phyloP scores from a whole-genome alignment of 2,797 vertebrate genomes.

The Clarias fuscus region DNA sequence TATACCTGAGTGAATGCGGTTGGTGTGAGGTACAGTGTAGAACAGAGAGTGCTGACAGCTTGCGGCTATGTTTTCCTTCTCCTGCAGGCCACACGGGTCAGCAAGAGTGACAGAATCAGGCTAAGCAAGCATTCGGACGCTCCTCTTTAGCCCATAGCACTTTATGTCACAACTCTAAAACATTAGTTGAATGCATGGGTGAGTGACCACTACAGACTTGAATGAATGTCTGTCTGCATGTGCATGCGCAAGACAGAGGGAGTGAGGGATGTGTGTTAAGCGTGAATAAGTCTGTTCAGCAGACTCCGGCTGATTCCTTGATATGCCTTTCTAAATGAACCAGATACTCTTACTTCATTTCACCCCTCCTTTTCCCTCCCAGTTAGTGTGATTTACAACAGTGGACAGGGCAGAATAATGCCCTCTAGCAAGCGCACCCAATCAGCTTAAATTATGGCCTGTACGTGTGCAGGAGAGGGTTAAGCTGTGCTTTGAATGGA shows the following conservation, averaged over 20 bases:
- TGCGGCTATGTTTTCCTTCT: slow-evolving; percentile 56
- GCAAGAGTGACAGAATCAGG: slow-evolving; percentile 69
- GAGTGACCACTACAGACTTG: slow-evolving; percentile 59
- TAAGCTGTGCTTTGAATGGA: slow-evolving; percentile 66
- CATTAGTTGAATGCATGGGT: slow-evolving; percentile 68
- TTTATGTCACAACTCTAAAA: slow-evolving; percentile 70
- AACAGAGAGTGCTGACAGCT: slow-evolving; percentile 60
- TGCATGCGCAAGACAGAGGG: not conserved
- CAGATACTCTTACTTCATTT: slow-evolving; percentile 45
- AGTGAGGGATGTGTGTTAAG: slow-evolving; percentile 6
- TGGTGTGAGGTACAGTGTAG: slow-evolving; percentile 13
- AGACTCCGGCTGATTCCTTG: slow-evolving; percentile 47
- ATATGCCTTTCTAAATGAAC: slow-evolving; percentile 58
- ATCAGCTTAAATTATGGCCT: slow-evolving; percentile 79
- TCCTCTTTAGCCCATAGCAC: slow-evolving; percentile 70
- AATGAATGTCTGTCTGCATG: slow-evolving; percentile 37
- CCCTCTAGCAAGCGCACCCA: slow-evolving; percentile 77
- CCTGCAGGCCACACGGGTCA: slow-evolving; percentile 63
- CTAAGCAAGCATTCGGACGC: slow-evolving; percentile 63
- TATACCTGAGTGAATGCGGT: slow-evolving; percentile 12
- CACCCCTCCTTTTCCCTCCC: slow-evolving; percentile 32
- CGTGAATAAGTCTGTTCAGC: slow-evolving; percentile 43
- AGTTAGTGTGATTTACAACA: slow-evolving; percentile 70
- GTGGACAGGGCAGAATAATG: slow-evolving; percentile 76
- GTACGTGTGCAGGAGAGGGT: slow-evolving; percentile 62